Base-by-base conservation (phyloP, 1,140 invertebrate genomes). In the Scaptodrosophila lebanonensis region DNA sequence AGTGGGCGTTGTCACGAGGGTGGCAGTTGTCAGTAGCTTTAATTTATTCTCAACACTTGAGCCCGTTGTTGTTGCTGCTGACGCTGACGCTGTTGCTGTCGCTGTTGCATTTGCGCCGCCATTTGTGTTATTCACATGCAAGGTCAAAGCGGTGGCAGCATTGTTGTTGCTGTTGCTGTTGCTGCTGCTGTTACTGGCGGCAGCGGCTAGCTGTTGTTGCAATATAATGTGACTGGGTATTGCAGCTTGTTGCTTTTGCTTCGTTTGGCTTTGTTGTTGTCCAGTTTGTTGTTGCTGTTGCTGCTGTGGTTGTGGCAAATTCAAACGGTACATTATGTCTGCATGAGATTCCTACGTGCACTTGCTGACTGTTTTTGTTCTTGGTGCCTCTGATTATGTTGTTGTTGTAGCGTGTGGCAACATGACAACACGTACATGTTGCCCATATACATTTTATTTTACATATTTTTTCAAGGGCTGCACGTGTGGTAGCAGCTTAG, bases 291-390 rank as follows among this genome's bases (percentile, higher is more conserved):
- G 54, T 40, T 53, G 77, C 11, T 52, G 65, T 7, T 59, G 56
- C 13, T 53, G 56, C 12, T 58, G 20, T 35, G 45, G 39, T 22
- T 53, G 58, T 58, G 30, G 52, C 29, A 65, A 68, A 79, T 85
- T 85, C 65, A 85, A 64, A 51, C 76, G 75, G 66, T 85, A 85
- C 83, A 85, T 85, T 52, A 56, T 84, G 62, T 25, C 35, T 63
- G 58, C 44, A 60, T 20, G 30, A 52, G 39, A 52, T 54, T 52
- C 9, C 50, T 68, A 68, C 29, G 29, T 36, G 38, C 57, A 35
- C 30, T 69, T 27, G 57, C 53, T 48, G 61, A 36, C 66, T 69
- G 49, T 52, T 52, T 27, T 30, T 38, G 17, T 42, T 52, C 18
- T 36, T 60, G n/a, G n/a, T n/a, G n/a, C n/a, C n/a, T n/a, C n/a